Evolutionary conservation across 2,113 vertebrate genomes (phyloP).

Genomic region (Prinia subflava): DNA sequence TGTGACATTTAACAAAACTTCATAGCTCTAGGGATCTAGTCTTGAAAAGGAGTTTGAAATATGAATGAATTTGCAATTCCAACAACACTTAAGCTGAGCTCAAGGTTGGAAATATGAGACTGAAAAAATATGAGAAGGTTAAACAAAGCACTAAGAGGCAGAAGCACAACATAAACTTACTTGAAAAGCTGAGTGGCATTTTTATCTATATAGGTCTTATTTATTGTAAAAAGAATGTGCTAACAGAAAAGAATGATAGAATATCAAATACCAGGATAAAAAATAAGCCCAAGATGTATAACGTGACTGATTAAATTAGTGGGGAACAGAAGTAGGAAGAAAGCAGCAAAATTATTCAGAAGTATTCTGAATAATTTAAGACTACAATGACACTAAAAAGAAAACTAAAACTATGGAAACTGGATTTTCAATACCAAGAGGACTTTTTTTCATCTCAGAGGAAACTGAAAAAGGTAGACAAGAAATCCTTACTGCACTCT

Average conservation of each 20-base stretch:
- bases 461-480: neutral
- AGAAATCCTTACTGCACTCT: neutral
- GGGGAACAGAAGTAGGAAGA: neutral
- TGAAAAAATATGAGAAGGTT: neutral
- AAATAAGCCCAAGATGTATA: neutral
- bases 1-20: constrained; percentile 52
- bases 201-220: neutral
- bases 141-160: neutral
- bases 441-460: neutral
- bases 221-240: neutral
- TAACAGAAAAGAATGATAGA: neutral
- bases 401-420: neutral
- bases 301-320: neutral
- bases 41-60: constrained; percentile 13
- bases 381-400: neutral
- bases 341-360: neutral
- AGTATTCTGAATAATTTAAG: neutral
- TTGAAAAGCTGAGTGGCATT: neutral
- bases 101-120: constrained; percentile 10
- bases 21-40: neutral
- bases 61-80: constrained; percentile 46
- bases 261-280: neutral
- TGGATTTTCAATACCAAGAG: neutral
- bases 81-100: constrained; percentile 11
- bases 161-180: neutral